Evolutionary conservation across 35 echinoderm and acorn worm genomes (phyloP).

Genomic region (Eucidaris tribuloides): DNA sequence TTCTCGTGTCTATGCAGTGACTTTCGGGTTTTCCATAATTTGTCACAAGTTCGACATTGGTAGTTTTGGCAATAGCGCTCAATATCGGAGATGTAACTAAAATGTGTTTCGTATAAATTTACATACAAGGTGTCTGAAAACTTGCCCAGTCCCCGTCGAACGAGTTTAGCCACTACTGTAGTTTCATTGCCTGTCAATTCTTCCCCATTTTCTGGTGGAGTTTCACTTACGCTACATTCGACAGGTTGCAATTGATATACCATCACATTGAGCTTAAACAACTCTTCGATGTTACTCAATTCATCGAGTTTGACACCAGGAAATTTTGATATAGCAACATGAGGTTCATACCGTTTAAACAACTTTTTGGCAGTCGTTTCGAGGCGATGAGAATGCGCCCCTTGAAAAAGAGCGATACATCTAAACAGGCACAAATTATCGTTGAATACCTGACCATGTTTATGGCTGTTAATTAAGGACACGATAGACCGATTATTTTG

Average conservation of each 20-base stretch:
- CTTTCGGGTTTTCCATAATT: background rate
- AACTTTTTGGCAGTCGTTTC: background rate
- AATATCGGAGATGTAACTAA: conserved; percentile 58
- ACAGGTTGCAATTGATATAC: background rate
- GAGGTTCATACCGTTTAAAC: background rate
- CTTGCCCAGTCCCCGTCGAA: conserved; percentile 9
- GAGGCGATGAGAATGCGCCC: background rate
- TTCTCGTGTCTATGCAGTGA: conserved; percentile 30
- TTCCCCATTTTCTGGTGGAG: background rate
- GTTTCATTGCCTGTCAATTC: background rate
- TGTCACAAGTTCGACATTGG: conserved; percentile 19
- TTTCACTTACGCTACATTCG: background rate
- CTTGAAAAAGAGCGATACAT: conserved; percentile 17
- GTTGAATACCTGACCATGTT: background rate
- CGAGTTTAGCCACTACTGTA: background rate
- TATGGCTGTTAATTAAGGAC: background rate
- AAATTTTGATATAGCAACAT: background rate
- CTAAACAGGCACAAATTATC: conserved; percentile 37
- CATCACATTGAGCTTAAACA: conserved; percentile 7
- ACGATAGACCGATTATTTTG: background rate
- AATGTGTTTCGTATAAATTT: conserved; percentile 45
- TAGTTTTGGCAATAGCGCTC: conserved; percentile 30
- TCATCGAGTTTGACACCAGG: background rate
- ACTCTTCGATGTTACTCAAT: background rate
- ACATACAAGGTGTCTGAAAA: conserved; percentile 46